Evolutionary conservation across 2,888 invertebrate genomes (phyloP).

Genomic region (Zygaena filipendulae): DNA sequence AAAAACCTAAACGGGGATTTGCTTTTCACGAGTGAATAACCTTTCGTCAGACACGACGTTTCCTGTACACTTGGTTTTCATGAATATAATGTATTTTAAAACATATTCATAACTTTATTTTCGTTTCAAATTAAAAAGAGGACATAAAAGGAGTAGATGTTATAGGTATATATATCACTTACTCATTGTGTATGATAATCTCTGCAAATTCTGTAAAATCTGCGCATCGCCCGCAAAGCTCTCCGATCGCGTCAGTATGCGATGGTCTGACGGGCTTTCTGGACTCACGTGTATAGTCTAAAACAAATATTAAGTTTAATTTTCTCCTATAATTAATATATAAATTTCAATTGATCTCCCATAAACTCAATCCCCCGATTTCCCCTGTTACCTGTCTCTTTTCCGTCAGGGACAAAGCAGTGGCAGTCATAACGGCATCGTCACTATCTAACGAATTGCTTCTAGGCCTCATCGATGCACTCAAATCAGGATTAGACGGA

Average conservation of each 20-base stretch:
- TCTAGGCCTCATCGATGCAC: slow-evolving; percentile 39
- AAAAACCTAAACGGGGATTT: too few species aligned
- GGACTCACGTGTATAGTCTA: slow-evolving; percentile 64
- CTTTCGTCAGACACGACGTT: too few species aligned
- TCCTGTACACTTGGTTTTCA: too few species aligned
- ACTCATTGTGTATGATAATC: slow-evolving; percentile 35
- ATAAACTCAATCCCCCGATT: too few species aligned
- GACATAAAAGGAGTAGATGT: too few species aligned
- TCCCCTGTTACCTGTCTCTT: slow-evolving; percentile 56
- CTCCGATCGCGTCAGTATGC: slow-evolving; percentile 73
- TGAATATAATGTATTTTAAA: too few species aligned
- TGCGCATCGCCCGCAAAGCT: slow-evolving; percentile 85
- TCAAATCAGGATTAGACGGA: slow-evolving; percentile 56
- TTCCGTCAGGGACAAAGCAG: slow-evolving; percentile 40
- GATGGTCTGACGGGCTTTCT: slow-evolving; percentile 71
- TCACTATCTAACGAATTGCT: slow-evolving; percentile 54
- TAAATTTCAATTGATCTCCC: too few species aligned
- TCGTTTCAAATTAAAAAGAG: too few species aligned
- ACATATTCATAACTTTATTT: too few species aligned
- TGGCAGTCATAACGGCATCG: slow-evolving; percentile 31
- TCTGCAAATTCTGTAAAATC: slow-evolving; percentile 76
- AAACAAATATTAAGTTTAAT: slow-evolving; percentile 10
- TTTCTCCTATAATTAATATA: not conserved
- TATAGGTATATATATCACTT: too few species aligned
- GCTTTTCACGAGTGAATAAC: too few species aligned